Evolutionary conservation across 2,888 invertebrate genomes (phyloP).

Genomic region (Atethmia centrago): DNA sequence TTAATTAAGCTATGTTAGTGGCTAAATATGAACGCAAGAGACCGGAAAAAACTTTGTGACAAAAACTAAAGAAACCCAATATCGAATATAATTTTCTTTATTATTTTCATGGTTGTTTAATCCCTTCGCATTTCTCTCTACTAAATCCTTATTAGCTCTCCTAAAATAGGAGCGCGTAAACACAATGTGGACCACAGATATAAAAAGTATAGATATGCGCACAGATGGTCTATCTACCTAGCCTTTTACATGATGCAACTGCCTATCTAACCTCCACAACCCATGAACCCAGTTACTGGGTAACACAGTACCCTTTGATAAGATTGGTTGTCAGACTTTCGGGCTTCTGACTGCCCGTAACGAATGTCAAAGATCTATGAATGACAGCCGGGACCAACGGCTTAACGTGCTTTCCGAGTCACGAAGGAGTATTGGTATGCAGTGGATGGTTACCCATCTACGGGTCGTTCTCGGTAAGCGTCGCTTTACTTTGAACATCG

Average conservation of each 20-base stretch:
- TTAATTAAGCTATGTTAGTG: too few relatives aligned
- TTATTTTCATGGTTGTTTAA: constrained; percentile 41
- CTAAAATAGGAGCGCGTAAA: constrained; percentile 14
- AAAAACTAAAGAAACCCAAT: constrained; percentile 19
- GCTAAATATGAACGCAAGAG: not conserved
- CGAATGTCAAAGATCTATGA: not conserved
- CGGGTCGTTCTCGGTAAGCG: not conserved
- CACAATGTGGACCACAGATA: constrained; percentile 4
- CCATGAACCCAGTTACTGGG: not conserved
- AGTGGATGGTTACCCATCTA: not conserved
- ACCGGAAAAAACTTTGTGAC: constrained; percentile 9
- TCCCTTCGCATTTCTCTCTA: constrained; percentile 30
- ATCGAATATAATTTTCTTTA: constrained; percentile 36
- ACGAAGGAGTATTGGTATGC: not conserved
- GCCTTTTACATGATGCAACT: not conserved
- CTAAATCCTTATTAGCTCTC: constrained; percentile 15
- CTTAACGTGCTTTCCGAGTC: not conserved
- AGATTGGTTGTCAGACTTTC: not conserved
- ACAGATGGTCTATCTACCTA: not conserved
- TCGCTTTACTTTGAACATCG: not conserved
- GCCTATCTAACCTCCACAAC: not conserved
- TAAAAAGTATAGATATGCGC: not conserved
- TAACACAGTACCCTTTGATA: not conserved
- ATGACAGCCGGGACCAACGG: not conserved
- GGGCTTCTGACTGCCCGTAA: not conserved